Evolutionary conservation across 1,140 invertebrate genomes (phyloP), one percentile per base, ranked within the genome.

Genomic region (Euwallacea similis): DNA sequence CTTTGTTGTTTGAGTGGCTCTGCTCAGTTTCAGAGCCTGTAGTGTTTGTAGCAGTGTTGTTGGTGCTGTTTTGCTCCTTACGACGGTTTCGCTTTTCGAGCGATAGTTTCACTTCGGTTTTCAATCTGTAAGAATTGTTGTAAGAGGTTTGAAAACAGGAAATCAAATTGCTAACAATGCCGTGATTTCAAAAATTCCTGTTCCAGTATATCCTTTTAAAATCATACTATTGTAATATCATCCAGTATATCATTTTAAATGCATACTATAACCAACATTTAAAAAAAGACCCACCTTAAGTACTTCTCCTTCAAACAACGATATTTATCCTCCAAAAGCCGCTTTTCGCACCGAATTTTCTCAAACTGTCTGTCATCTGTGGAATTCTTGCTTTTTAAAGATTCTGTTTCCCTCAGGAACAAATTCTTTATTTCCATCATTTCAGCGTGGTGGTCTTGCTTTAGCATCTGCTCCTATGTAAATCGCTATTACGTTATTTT

Each of bases 271-370:
- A 33, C 21, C 4, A 33, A 33, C 4, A 33, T 33, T 33, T 2
- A 33, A 33, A 33, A 33, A 33, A 33, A 2, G 21, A 4, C 21
- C 13, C 62, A 69, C 90, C 90, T 84, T 11, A 90, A 84, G 76
- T 93, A 92, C 78, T 93, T 93, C 75, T 93, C 91, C 79, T 93
- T 93, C 15, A 93, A 81, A 64, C 88, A 91, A n/a, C 86, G 85
- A 77, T 93, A 93, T 77, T 93, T 93, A 74, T 93, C 91, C 72
- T 90, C 87, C 0, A 93, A 74, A 13, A 91, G 78, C 2, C 90
- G 84, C 74, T 91, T 91, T 76, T 91, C 89, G 75, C 88, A 90
- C 2, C 88, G 84, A 50, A 90, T 78, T 75, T 90, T 90, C 73
- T 90, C 89, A 74, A 84, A 88, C 72, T 86, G 68, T 72, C 83